These are phyloP conservation scores for Podabrus alpinus DNA, from an alignment of 2,888 invertebrate species.

Conservation along the genomic window DNA sequence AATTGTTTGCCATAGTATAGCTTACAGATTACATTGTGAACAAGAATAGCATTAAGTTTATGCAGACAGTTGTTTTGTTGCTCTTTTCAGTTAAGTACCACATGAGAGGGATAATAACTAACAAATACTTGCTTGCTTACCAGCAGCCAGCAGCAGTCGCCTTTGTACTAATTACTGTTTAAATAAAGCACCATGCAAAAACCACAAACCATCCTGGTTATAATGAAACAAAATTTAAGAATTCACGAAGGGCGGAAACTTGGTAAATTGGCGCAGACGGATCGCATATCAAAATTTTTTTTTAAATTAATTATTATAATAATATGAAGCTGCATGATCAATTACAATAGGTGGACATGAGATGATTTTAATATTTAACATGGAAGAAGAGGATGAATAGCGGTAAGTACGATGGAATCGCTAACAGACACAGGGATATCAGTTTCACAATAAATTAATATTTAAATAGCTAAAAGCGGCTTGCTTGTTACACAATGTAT, in stretches of 20 bases:
- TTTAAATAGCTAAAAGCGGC: constrained; percentile 24
- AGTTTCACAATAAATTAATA: constrained; percentile 33
- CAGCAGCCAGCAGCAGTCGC: neutral
- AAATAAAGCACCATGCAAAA: neutral
- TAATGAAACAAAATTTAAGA: neutral
- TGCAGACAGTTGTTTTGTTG: neutral
- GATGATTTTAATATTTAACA: neutral
- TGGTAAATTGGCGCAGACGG: neutral
- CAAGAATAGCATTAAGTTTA: constrained; percentile 14
- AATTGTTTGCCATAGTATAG: constrained; percentile 17
- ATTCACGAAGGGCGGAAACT: neutral
- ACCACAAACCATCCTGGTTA: neutral
- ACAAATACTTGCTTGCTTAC: neutral
- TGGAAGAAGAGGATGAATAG: neutral
- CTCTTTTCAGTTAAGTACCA: neutral
- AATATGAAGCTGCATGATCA: neutral
- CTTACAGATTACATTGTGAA: constrained; percentile 18
- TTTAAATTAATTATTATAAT: no score
- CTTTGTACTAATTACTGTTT: neutral
- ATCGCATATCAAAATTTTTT: neutral
- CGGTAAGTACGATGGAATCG: neutral
- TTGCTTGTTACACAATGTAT: constrained; percentile 24
- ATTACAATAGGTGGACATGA: neutral
- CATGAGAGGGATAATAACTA: neutral
- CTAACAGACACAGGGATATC: constrained; percentile 23